Percentiles rank a stretch among this genome's conserved stretches.
phyloP scores from a whole-genome alignment of 2,113 vertebrate genomes.

The Pyxicephalus adspersus region DNA sequence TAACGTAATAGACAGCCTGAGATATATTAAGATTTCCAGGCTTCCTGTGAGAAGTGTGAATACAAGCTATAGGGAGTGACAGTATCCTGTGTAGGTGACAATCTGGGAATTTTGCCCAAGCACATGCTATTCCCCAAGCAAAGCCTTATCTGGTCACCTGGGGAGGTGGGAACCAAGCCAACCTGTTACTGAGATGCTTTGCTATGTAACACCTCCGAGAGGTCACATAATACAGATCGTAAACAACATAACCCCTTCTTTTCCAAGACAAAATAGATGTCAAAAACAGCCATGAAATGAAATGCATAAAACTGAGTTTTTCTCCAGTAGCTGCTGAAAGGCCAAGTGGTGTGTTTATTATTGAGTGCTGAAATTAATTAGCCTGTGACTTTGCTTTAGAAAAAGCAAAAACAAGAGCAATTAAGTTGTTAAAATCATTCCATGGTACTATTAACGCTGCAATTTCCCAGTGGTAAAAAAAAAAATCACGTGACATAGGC shows the following conservation, averaged over 20 bases:
- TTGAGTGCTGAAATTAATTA: not conserved
- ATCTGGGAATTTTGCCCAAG: conserved; percentile 28
- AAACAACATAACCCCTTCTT: conserved; percentile 16
- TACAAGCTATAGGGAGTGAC: not conserved
- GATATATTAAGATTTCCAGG: conserved; percentile 25
- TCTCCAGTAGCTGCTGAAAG: too few relatives aligned
- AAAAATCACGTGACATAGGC: too few relatives aligned
- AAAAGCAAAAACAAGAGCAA: too few relatives aligned
- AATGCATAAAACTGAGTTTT: too few relatives aligned
- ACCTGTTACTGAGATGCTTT: conserved; percentile 22
- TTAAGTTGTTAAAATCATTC: too few relatives aligned
- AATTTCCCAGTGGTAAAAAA: too few relatives aligned
- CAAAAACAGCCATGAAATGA: too few relatives aligned
- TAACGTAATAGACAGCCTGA: not conserved
- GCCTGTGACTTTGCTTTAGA: too few relatives aligned
- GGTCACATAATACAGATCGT: conserved; percentile 7
- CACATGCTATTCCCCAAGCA: conserved; percentile 6
- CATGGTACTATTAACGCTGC: too few relatives aligned
- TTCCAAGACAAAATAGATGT: not conserved
- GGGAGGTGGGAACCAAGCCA: conserved; percentile 30
- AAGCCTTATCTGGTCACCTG: conserved; percentile 34
- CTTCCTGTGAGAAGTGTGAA: conserved; percentile 9
- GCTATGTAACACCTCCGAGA: conserved; percentile 1
- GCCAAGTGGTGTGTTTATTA: not conserved
- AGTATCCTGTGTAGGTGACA: conserved; percentile 32